phyloP scores from a whole-genome alignment of 35 echinoderm and acorn worm species.

The Lytechinus pictus region DNA sequence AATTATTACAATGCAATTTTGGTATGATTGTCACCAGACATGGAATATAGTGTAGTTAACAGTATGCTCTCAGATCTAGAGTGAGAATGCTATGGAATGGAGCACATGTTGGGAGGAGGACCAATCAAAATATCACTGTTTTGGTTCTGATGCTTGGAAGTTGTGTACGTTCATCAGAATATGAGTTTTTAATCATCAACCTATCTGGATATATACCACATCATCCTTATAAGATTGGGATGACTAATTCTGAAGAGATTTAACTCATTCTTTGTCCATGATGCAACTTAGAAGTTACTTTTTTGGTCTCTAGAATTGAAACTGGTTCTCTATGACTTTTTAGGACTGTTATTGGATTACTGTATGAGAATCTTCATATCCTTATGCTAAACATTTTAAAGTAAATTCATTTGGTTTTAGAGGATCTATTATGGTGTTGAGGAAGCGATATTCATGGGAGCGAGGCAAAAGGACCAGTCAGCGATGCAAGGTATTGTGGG shows the following conservation, averaged over 20 bases:
- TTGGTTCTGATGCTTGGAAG: background rate
- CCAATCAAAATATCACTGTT: background rate
- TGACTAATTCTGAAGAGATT: background rate
- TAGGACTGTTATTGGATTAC: background rate
- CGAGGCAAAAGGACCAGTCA: conserved; percentile 27
- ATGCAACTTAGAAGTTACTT: background rate
- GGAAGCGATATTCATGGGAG: conserved; percentile 32
- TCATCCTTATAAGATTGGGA: background rate
- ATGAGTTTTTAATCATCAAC: background rate
- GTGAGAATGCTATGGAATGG: background rate
- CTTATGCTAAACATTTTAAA: background rate
- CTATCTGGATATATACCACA: background rate
- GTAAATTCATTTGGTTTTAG: background rate
- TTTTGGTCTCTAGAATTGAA: background rate
- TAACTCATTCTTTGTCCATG: background rate
- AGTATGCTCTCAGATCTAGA: background rate
- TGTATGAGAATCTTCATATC: background rate
- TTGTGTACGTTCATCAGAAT: background rate
- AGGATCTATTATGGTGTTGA: background rate
- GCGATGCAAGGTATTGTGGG: conserved; percentile 35
- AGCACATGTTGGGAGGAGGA: background rate
- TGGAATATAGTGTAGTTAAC: background rate
- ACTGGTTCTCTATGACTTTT: background rate
- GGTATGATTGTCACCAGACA: background rate
- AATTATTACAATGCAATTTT: background rate